Evolutionary conservation across 2,797 vertebrate species (phyloP).

Genomic region (Anguilla marmorata): DNA sequence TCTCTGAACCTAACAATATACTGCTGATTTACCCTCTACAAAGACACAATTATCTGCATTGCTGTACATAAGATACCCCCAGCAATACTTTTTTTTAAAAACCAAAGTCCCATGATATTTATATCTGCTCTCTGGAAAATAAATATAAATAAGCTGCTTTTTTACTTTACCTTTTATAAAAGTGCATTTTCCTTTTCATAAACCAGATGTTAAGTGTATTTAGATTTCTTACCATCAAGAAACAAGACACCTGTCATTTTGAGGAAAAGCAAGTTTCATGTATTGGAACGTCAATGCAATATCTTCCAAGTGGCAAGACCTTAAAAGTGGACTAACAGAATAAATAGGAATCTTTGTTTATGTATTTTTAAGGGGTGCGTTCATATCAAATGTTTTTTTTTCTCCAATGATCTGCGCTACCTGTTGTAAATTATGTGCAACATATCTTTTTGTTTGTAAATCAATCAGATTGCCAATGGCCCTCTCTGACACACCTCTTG

Average conservation of each 20-base stretch:
- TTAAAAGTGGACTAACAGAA: slow-evolving; percentile 50
- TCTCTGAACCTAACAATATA: slow-evolving; percentile 52
- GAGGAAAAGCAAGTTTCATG: slow-evolving; percentile 39
- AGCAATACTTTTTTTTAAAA: slow-evolving; percentile 70
- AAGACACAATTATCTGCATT: slow-evolving; percentile 51
- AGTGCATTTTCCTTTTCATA: slow-evolving; percentile 67
- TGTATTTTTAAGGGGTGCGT: slow-evolving; percentile 54
- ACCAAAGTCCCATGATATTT: slow-evolving; percentile 63
- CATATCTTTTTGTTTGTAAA: slow-evolving; percentile 56
- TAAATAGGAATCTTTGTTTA: slow-evolving; percentile 55
- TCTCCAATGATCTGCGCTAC: slow-evolving; percentile 54
- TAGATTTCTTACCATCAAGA: slow-evolving; percentile 45
- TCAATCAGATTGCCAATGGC: slow-evolving; percentile 49
- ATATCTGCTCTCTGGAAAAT: slow-evolving; percentile 59
- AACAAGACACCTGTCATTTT: slow-evolving; percentile 35
- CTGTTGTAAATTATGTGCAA: slow-evolving; percentile 62
- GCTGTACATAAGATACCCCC: slow-evolving; percentile 68
- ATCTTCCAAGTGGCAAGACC: slow-evolving; percentile 49
- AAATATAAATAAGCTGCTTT: slow-evolving; percentile 68
- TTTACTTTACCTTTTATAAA: slow-evolving; percentile 75
- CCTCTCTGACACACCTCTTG: slow-evolving; percentile 54
- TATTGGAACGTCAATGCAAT: slow-evolving; percentile 40
- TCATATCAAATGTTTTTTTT: slow-evolving; percentile 56
- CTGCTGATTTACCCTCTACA: slow-evolving; percentile 49
- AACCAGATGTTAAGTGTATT: slow-evolving; percentile 56